phyloP scores from a whole-genome alignment of 1,140 invertebrate species.

The Tetraneura akinire region DNA sequence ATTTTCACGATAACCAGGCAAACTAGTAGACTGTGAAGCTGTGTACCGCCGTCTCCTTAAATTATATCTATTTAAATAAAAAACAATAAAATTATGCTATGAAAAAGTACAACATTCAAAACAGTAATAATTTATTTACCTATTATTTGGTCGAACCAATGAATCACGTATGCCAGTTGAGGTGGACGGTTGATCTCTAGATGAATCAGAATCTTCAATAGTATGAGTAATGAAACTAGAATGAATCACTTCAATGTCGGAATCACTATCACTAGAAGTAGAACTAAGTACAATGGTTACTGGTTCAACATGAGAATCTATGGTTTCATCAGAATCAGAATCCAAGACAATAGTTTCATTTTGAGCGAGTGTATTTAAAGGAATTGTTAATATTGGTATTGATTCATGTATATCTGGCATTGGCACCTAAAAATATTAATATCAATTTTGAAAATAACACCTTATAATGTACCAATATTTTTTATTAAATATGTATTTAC shows the following conservation, averaged over 20 bases:
- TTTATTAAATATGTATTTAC: neutral
- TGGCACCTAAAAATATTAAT: neutral
- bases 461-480: neutral
- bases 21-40: neutral
- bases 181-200: constrained; percentile 34
- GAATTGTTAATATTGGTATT: neutral
- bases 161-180: constrained; percentile 40
- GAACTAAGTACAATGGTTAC: constrained; percentile 16
- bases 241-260: constrained; percentile 32
- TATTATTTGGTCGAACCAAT: constrained; percentile 21
- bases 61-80: constrained; percentile 9
- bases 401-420: too few relatives aligned
- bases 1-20: neutral
- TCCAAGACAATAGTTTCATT: constrained; percentile 37
- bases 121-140: neutral
- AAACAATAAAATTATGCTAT: neutral
- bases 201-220: neutral
- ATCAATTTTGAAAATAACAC: neutral
- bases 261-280: neutral
- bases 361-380: too few relatives aligned
- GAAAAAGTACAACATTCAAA: neutral
- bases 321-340: neutral
- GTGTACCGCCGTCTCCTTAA: constrained; percentile 3
- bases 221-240: neutral
- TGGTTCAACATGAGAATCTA: neutral